These are phyloP conservation scores for Myioborus miniatus DNA, from an alignment of 2,797 vertebrate species.

Conservation along the genomic window DNA sequence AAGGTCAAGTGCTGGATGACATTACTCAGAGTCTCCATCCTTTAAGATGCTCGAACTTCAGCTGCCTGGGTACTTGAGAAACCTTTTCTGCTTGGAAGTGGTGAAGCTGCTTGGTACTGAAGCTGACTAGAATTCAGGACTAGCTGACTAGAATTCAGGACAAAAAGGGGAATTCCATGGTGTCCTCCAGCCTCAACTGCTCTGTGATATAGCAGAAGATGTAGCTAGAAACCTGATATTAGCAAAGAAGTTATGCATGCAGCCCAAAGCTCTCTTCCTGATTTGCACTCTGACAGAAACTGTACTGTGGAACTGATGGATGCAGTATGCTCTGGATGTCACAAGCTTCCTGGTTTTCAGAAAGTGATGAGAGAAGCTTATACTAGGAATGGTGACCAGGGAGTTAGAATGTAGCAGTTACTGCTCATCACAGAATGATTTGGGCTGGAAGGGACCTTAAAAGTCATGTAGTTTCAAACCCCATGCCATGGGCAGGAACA, in stretches of 20 bases:
- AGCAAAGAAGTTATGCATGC: neutral
- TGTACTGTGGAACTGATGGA: neutral
- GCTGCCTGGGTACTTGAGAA: neutral
- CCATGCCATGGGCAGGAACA: neutral
- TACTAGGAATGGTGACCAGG: neutral
- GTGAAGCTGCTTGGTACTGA: neutral
- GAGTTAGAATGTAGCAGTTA: neutral
- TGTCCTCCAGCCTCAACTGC: neutral
- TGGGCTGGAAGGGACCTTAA: neutral
- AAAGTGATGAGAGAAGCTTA: neutral
- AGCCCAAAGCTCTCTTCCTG: neutral
- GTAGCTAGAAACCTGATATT: neutral
- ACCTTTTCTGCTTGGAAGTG: neutral
- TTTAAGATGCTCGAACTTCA: neutral
- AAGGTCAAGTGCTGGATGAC: neutral
- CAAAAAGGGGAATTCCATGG: neutral
- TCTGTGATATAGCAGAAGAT: neutral
- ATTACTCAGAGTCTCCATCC: neutral
- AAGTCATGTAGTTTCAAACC: neutral
- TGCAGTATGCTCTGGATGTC: neutral
- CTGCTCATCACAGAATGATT: neutral
- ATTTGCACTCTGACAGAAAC: neutral
- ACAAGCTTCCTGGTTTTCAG: neutral
- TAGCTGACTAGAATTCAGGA: neutral
- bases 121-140: neutral